A percentile compares a stretch with the other conserved stretches of the same genome.
Conservation (phyloP, 2,797 vertebrate genomes). For the Myotis daubentonii region DNA sequence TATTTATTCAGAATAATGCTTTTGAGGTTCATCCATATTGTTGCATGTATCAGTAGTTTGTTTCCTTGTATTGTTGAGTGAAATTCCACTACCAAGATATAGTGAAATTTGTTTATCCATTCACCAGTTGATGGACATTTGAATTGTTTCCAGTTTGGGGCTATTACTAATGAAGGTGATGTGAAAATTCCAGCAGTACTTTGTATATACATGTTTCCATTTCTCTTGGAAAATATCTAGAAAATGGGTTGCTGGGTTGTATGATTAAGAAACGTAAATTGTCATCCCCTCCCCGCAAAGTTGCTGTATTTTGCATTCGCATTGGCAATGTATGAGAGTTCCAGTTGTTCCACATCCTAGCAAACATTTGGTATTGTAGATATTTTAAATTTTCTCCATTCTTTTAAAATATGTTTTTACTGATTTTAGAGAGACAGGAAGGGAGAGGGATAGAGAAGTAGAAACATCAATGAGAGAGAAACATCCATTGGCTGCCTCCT, state of each 20-base stretch:
- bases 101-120: neutral
- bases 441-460: too few relatives aligned
- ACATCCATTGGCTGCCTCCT: too few relatives aligned
- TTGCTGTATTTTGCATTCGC: neutral
- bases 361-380: neutral
- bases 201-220: neutral
- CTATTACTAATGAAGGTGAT: neutral
- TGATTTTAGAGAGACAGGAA: too few relatives aligned
- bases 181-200: neutral
- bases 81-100: neutral
- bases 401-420: neutral
- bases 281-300: neutral
- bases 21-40: neutral
- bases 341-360: neutral
- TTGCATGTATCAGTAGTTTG: neutral
- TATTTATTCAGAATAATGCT: neutral
- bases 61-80: conserved; percentile 11
- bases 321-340: neutral
- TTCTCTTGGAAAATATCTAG: neutral
- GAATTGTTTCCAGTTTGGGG: neutral
- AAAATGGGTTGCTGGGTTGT: neutral
- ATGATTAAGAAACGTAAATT: neutral
- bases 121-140: neutral
- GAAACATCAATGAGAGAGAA: too few relatives aligned
- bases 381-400: neutral